phyloP scores from a whole-genome alignment of 2,797 vertebrate genomes.

The Emydoidea blandingii region DNA sequence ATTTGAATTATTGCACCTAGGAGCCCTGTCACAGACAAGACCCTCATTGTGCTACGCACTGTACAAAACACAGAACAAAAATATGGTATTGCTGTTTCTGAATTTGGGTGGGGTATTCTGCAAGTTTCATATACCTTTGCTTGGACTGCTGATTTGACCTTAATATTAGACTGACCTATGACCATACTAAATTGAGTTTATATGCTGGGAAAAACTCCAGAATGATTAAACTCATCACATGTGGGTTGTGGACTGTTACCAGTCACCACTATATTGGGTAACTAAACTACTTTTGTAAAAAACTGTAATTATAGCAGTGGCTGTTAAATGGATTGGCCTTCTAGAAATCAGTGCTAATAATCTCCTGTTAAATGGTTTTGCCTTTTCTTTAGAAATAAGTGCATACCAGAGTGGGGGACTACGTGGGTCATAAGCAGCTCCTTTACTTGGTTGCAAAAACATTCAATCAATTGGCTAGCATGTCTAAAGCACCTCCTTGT shows the following conservation, averaged over 20 bases:
- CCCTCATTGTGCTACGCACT: no score
- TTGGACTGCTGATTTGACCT: rapidly evolving
- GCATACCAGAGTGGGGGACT: rapidly evolving
- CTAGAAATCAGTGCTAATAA: not conserved
- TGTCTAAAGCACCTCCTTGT: no score
- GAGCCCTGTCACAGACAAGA: not conserved
- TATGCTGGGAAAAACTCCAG: not conserved
- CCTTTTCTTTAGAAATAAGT: not conserved
- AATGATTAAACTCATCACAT: not conserved
- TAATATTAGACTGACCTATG: rapidly evolving
- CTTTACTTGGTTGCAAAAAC: not conserved
- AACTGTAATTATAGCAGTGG: rapidly evolving
- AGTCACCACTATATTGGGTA: not conserved
- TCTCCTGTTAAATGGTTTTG: not conserved
- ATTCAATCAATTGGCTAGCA: no score
- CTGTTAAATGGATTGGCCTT: not conserved
- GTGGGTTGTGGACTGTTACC: not conserved
- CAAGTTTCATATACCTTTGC: not conserved
- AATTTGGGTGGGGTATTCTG: not conserved
- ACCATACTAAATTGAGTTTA: not conserved
- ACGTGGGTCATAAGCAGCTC: not conserved
- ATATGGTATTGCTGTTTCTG: not conserved
- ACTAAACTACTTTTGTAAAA: not conserved
- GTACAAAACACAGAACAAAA: not conserved
- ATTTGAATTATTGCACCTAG: not conserved